These are phyloP conservation scores for Heliconius himera DNA, from an alignment of 1,140 invertebrate species.

Conservation along the genomic window DNA sequence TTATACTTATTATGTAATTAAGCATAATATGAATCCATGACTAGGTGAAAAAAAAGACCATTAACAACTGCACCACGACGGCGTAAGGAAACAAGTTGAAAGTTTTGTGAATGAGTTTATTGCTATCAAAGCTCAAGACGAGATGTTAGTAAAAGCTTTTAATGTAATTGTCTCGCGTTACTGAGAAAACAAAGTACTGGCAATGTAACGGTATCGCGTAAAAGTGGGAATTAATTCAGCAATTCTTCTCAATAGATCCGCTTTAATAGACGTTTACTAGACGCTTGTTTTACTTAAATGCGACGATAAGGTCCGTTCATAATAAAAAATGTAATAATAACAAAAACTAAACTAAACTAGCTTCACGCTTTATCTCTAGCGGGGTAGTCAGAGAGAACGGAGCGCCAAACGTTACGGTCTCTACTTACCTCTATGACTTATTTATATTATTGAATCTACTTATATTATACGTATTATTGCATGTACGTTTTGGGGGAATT, in stretches of 20 bases:
- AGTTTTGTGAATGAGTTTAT: neutral
- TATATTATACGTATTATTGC: no score
- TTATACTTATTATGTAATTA: no score
- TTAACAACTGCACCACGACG: neutral
- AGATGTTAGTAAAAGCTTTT: constrained; percentile 28
- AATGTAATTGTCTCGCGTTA: constrained; percentile 26
- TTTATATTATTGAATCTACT: no score
- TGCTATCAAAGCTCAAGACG: constrained; percentile 8
- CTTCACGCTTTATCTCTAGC: no score
- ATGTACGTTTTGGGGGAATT: no score
- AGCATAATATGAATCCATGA: neutral
- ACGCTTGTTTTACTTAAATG: constrained; percentile 31
- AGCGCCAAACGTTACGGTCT: no score
- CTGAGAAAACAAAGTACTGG: constrained; percentile 27
- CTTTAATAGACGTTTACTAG: constrained; percentile 34
- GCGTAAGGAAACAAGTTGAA: neutral
- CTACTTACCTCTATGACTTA: no score
- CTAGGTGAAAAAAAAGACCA: neutral
- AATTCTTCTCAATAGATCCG: constrained; percentile 39
- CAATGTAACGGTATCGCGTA: constrained; percentile 25
- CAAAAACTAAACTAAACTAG: no score
- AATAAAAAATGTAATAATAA: neutral
- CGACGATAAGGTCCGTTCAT: neutral
- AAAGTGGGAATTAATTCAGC: constrained; percentile 37
- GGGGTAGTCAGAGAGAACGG: no score